Conservation (phyloP, 2,797 vertebrate species). For the Falco naumanni region DNA sequence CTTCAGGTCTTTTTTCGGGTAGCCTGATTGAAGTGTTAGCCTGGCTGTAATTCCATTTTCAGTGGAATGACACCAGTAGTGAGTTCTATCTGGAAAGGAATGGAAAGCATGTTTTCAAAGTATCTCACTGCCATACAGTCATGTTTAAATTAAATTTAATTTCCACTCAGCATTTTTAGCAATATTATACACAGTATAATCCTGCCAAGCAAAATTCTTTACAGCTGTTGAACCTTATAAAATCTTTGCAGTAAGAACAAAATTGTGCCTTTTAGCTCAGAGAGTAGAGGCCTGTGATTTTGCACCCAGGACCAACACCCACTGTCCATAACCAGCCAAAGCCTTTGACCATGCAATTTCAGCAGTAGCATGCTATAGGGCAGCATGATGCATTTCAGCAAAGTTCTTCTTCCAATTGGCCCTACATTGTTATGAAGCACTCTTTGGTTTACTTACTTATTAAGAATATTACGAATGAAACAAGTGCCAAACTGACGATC, state of each 20-base stretch:
- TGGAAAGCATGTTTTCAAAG: background rate
- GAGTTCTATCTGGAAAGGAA: background rate
- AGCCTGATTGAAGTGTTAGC: background rate
- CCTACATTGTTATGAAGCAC: background rate
- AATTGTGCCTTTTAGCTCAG: background rate
- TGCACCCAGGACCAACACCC: background rate
- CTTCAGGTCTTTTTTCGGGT: background rate
- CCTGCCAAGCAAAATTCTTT: background rate
- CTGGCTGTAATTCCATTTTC: background rate
- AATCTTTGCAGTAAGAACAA: background rate
- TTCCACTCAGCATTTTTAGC: background rate
- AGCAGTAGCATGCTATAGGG: background rate
- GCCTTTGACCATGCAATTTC: background rate
- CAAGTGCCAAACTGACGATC: conserved; percentile 72
- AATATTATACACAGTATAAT: background rate
- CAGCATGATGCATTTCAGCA: background rate
- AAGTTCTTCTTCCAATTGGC: background rate
- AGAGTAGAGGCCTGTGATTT: background rate
- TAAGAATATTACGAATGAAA: conserved; percentile 78
- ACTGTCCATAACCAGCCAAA: background rate
- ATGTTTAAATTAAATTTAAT: background rate
- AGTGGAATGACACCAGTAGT: background rate
- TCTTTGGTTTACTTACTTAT: conserved; percentile 71
- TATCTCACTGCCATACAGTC: background rate
- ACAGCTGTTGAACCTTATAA: background rate